These are phyloP conservation scores for Himalopsyche phryganea DNA, from an alignment of 1,140 invertebrate species.

Conservation along the genomic window DNA sequence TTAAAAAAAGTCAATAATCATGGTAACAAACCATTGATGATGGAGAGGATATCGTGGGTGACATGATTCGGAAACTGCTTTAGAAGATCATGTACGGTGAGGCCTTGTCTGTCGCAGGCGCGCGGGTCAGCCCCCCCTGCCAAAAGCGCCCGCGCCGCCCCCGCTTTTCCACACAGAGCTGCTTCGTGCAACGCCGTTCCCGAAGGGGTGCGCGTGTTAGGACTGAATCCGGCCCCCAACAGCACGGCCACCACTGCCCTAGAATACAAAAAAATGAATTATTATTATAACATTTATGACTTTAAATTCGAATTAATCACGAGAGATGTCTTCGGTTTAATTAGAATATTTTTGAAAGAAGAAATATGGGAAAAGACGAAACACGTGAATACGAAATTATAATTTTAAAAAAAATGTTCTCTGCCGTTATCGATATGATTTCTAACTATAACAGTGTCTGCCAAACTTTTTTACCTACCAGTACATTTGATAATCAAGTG, in stretches of 20 bases:
- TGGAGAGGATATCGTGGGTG: conserved; percentile 77
- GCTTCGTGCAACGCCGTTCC: conserved; percentile 95
- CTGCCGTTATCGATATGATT: too few relatives aligned
- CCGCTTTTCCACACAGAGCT: conserved; percentile 88
- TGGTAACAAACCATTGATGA: conserved; percentile 85
- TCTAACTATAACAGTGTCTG: too few relatives aligned
- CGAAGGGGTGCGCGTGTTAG: conserved; percentile 81
- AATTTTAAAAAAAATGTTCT: too few relatives aligned
- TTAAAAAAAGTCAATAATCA: too few relatives aligned
- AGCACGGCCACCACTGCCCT: conserved; percentile 82
- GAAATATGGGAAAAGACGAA: too few relatives aligned
- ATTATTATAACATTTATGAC: too few relatives aligned
- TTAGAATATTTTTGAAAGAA: too few relatives aligned
- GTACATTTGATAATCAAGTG: too few relatives aligned
- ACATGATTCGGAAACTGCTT: conserved; percentile 84
- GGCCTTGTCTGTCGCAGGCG: conserved; percentile 73
- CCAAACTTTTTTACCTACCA: too few relatives aligned
- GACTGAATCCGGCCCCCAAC: conserved; percentile 80
- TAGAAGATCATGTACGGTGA: conserved; percentile 84
- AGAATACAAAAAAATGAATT: conserved; percentile 32
- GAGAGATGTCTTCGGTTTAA: too few relatives aligned
- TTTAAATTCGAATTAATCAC: too few relatives aligned
- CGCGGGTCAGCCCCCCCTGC: conserved; percentile 80
- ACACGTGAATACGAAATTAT: too few relatives aligned
- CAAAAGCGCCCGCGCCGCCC: conserved; percentile 80